These are phyloP conservation scores for Acromyrmex charruanus DNA, from an alignment of 1,140 invertebrate species.

Conservation along the genomic window DNA sequence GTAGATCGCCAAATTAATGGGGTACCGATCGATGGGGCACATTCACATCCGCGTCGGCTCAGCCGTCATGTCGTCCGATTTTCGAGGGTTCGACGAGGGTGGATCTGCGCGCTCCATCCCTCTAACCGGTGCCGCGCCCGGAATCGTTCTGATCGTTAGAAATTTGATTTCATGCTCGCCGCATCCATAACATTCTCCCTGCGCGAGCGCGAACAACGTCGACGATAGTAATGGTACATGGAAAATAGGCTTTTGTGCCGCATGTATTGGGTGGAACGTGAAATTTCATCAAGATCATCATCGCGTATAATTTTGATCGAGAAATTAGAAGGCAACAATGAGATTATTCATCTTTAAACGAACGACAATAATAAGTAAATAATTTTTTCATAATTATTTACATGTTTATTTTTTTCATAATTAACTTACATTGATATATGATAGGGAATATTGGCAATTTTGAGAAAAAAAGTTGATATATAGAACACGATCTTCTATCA, in stretches of 20 bases:
- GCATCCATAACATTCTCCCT: conserved; percentile 79
- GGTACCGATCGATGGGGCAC: conserved; percentile 35
- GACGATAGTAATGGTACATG: conserved; percentile 57
- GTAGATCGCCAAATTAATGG: conserved; percentile 51
- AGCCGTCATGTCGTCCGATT: conserved; percentile 53
- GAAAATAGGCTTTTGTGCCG: conserved; percentile 52
- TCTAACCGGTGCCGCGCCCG: conserved; percentile 26
- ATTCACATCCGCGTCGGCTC: background rate
- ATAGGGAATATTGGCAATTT: background rate
- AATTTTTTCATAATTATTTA: background rate
- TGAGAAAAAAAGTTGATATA: background rate
- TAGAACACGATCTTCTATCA: background rate
- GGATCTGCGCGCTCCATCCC: background rate
- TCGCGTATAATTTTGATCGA: background rate
- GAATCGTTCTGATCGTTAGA: conserved; percentile 80
- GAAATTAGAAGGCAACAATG: background rate
- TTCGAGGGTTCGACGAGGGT: conserved; percentile 27
- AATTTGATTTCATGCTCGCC: conserved; percentile 84
- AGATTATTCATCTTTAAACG: too few relatives aligned
- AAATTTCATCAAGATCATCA: conserved; percentile 18
- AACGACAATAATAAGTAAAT: background rate
- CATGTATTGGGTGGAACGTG: background rate
- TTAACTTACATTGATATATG: background rate
- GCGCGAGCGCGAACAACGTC: conserved; percentile 68
- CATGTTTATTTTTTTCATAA: background rate